phyloP scores from a whole-genome alignment of 2,797 vertebrate genomes.

The Pseudochaenichthys georgianus region DNA sequence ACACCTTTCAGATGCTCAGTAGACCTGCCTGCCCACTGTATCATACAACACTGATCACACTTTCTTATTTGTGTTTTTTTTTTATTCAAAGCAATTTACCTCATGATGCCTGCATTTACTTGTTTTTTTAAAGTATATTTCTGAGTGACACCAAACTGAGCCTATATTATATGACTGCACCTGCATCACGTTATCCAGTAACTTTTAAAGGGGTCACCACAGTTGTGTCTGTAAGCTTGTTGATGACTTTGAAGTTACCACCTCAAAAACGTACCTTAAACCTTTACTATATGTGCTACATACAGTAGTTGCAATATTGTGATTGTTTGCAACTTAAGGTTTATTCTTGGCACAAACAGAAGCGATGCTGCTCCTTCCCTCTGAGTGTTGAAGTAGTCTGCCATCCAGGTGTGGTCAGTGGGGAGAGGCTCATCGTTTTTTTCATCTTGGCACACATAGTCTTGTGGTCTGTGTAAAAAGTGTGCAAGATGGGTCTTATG shows the following conservation, averaged over 20 bases:
- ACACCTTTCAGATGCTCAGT: neutral
- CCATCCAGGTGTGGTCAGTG: slow-evolving; percentile 57
- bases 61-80: neutral
- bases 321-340: neutral
- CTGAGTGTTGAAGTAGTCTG: slow-evolving; percentile 13
- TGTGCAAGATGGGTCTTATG: slow-evolving; percentile 45
- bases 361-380: neutral
- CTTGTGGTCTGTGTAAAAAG: slow-evolving; percentile 78
- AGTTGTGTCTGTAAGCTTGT: neutral
- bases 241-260: neutral
- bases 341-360: neutral
- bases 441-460: slow-evolving; percentile 13
- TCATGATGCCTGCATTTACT: neutral
- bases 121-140: neutral
- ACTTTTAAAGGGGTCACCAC: neutral
- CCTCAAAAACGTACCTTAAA: neutral
- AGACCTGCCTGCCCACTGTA: neutral
- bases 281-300: neutral
- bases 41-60: neutral
- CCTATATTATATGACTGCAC: neutral
- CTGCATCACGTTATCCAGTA: neutral
- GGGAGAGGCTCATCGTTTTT: slow-evolving; percentile 16
- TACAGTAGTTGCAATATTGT: neutral
- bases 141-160: neutral
- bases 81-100: neutral